These are phyloP conservation scores for Radopholus similis DNA, from an alignment of 1,140 invertebrate genomes.

Conservation along the genomic window DNA sequence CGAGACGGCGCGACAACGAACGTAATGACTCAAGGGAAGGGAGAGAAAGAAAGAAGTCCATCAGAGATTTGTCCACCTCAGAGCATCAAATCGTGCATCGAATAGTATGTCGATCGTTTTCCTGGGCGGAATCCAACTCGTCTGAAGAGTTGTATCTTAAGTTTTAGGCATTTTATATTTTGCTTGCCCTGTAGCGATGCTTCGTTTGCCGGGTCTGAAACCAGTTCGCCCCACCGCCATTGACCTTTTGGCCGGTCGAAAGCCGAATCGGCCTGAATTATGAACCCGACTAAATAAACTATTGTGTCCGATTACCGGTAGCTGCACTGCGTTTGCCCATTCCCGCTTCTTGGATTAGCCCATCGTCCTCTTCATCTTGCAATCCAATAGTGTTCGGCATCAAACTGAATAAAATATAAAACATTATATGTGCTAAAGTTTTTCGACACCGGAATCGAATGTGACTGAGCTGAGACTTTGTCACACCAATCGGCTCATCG, in stretches of 20 bases:
- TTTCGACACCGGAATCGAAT: neutral
- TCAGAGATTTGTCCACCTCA: no score
- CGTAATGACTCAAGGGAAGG: no score
- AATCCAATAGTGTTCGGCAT: no score
- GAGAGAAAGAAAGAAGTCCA: no score
- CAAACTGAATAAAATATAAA: no score
- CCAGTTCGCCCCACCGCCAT: slow-evolving; percentile 15
- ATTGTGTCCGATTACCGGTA: neutral
- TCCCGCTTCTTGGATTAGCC: neutral
- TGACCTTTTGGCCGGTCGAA: slow-evolving; percentile 10
- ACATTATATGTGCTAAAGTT: no score
- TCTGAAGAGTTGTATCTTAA: neutral
- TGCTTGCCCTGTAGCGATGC: slow-evolving; percentile 13
- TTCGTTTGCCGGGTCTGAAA: slow-evolving; percentile 12
- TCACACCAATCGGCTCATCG: neutral
- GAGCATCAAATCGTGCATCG: no score
- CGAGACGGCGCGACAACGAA: no score
- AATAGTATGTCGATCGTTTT: no score
- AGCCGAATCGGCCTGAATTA: slow-evolving; percentile 5
- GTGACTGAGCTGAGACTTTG: neutral
- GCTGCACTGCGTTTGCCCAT: neutral
- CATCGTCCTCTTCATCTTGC: neutral
- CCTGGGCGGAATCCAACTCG: slow-evolving; percentile 15
- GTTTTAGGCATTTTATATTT: neutral
- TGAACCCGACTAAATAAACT: neutral